Base-by-base conservation (phyloP, 2,888 invertebrate species). In the Gymnoscelis rufifasciata region DNA sequence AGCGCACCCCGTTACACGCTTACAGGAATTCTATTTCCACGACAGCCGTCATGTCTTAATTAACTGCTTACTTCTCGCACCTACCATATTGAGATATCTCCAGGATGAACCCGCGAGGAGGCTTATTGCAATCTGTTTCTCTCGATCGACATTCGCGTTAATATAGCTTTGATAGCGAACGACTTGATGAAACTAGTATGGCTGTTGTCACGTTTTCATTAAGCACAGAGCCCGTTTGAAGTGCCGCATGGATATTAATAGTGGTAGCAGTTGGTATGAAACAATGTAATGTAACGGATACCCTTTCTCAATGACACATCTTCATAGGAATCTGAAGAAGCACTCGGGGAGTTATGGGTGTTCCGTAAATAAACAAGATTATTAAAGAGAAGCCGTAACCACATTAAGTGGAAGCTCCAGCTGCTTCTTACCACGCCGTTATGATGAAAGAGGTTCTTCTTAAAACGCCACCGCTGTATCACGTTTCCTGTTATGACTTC, bases 11-110 rank as follows among this genome's bases (percentile, higher is more conserved):
- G 62, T 56, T 58, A 59, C 66, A 63, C 71, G 74, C 75, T 83
- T 80, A 83, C 86, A 81, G 77, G 83, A 86, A 84, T 86, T 84
- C 86, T 87, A 87, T 87, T 87, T 88, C 83, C 77, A 81, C 81
- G 75, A 83, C 87, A 81, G 77, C 75, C 87, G 77, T 87, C 86
- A 86, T 79, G 84, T 84, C 83, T 87, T 88, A 88, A 88, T 88
- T 88, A 88, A 88, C 79, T 71, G 64, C 71, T 88, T 87, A 88
- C 78, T 73, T 60, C 72, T 84, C 83, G 76, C 87, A 87, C 88
- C 88, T 88, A 83, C 83, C 74, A 77, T 87, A 87, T 86, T 86
- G 86, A 86, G 87, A 87, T 84, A 87, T 84, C 71, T 69, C 72
- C 72, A 71, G 75, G 79, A 83, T 79, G 80, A 83, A 80, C 78